Conservation (phyloP, 2,113 vertebrate genomes). For the rat (Rattus norvegicus) region GRCr8 NC_086022.1:147796501-147797000, state of each 20-base stretch:
- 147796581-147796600: conserved; percentile 31
- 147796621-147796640: neutral
- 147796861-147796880: neutral
- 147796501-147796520: neutral
- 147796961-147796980: neutral
- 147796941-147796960: neutral
- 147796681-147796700: conserved; percentile 30
- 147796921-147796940: neutral
- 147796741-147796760: conserved; percentile 20
- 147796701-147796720: neutral
- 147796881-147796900: neutral
- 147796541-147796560: neutral
- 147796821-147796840: conserved; percentile 1
- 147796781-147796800: neutral
- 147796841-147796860: neutral
- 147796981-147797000: neutral
- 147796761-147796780: neutral
- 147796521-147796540: neutral
- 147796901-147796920: neutral
- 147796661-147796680: conserved; percentile 55
- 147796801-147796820: conserved; percentile 1
- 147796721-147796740: conserved; percentile 28
- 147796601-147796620: conserved; percentile 40
- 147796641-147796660: conserved; percentile 3
- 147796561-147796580: conserved; percentile 40